phyloP scores from a whole-genome alignment of 2,113 vertebrate species.

The Prochilodus magdalenae region DNA sequence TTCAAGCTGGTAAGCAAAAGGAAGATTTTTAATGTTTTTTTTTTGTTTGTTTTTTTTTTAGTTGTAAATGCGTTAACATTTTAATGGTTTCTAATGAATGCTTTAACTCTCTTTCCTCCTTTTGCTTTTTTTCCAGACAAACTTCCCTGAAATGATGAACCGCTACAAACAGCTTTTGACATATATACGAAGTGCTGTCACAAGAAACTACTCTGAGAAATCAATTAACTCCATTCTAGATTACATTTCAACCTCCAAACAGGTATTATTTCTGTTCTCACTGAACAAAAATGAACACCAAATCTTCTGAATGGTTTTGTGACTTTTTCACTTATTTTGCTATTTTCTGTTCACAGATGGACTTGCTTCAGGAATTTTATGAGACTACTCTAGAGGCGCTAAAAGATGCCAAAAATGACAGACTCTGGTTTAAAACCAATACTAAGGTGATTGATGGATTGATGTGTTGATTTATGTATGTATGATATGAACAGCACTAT shows the following conservation, averaged over 20 bases:
- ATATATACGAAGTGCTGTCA: conserved; percentile 97
- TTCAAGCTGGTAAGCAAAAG: conserved; percentile 91
- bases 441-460: conserved; percentile 85
- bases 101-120: background rate
- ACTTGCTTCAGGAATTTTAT: conserved; percentile 99
- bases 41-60: no score
- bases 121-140: conserved; percentile 78
- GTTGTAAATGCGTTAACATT: no score
- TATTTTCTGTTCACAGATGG: conserved; percentile 84
- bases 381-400: conserved; percentile 97
- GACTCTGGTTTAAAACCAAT: conserved; percentile 99
- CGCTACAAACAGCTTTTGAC: conserved; percentile 98
- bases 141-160: conserved; percentile 99
- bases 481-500: background rate
- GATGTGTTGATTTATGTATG: background rate
- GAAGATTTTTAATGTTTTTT: no score
- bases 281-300: background rate
- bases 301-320: background rate
- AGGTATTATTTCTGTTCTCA: conserved; percentile 79
- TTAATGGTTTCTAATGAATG: background rate
- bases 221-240: conserved; percentile 99
- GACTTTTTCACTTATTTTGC: conserved; percentile 1
- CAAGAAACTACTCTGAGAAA: conserved; percentile 99
- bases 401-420: conserved; percentile 98
- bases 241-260: conserved; percentile 99